phyloP scores from a whole-genome alignment of 2,113 vertebrate species.

The Mesoclemmys tuberculata region DNA sequence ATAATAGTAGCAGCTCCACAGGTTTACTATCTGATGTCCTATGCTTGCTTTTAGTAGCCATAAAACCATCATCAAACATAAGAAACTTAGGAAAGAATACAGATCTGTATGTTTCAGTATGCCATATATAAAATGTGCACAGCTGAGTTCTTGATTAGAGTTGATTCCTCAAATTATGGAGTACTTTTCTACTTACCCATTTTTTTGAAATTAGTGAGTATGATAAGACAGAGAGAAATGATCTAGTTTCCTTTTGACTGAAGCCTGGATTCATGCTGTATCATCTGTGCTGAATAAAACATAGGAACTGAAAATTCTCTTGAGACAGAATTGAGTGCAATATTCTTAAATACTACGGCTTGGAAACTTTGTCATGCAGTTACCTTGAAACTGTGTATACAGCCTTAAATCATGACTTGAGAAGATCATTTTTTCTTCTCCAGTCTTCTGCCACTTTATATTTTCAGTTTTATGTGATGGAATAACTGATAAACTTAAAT shows the following conservation, averaged over 20 bases:
- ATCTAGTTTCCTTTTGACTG: slow-evolving; percentile 67
- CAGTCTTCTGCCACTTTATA: slow-evolving; percentile 75
- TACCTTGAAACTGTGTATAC: slow-evolving; percentile 83
- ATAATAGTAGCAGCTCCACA: slow-evolving; percentile 78
- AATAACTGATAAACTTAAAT: slow-evolving; percentile 32
- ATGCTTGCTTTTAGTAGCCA: slow-evolving; percentile 73
- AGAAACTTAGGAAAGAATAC: slow-evolving; percentile 75
- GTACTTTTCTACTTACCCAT: slow-evolving; percentile 77
- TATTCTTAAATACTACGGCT: slow-evolving; percentile 78
- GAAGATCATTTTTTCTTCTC: slow-evolving; percentile 64
- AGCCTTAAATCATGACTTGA: slow-evolving; percentile 87
- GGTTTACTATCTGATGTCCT: slow-evolving; percentile 83
- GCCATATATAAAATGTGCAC: slow-evolving; percentile 70
- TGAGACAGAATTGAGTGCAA: slow-evolving; percentile 79
- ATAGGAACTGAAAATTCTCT: slow-evolving; percentile 69
- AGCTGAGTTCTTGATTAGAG: slow-evolving; percentile 86
- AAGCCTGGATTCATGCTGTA: slow-evolving; percentile 53
- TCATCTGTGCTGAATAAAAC: slow-evolving; percentile 48
- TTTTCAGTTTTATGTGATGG: slow-evolving; percentile 71
- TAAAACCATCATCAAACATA: slow-evolving; percentile 62
- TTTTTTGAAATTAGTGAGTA: slow-evolving; percentile 66
- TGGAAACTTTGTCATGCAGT: slow-evolving; percentile 72
- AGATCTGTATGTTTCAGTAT: slow-evolving; percentile 75
- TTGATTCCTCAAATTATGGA: slow-evolving; percentile 85
- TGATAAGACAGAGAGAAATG: slow-evolving; percentile 46